Base-by-base conservation (phyloP, 2,113 vertebrate genomes). In the Montifringilla adamsi region DNA sequence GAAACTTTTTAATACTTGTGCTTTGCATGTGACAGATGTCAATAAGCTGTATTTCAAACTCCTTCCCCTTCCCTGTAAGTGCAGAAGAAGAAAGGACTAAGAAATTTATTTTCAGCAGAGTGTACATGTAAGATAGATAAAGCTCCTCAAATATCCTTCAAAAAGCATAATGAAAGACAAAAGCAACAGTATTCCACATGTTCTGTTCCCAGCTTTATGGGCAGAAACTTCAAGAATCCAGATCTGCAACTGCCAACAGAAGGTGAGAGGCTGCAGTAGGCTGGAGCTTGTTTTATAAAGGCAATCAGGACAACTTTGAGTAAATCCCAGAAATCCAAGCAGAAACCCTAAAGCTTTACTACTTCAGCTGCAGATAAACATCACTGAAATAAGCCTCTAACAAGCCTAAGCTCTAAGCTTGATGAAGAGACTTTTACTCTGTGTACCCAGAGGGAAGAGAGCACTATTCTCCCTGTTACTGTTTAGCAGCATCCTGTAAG, bases 331-430 rank as follows among this genome's bases (percentile, higher is more conserved):
- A 81, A 90, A 63, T 72, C 55, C 43, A 58, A 90, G 33, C 27
- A 93, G 60, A 39, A 90, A 35, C 47, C 23, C 16, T 4, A 43
- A 1, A 3, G 62, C 44, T 90, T 84, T 74, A 67, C 31, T 67
- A 67, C 83, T 84, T 84, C 60, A 89, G 64, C 86, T 55, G 63
- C 50, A 84, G 43, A 75, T 77, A 92, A 88, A 77, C 72, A 84
- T 2, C 28, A 1, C 41, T 59, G 33, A 88, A 93, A 74, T 73
- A 93, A 95, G 70, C 73, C 35, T 68, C 67, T 90, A 93, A 94
- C 13, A 82, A 93, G 87, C 82, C 53, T 87, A 89, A 84, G 7
- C 59, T 35, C 59, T 30, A 86, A 83, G 47, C 59, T 9, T 63
- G 24, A 47, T 77, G 46, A 80, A 52, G 41, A 80, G 39, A 90